Base-by-base conservation (phyloP, 2,888 invertebrate genomes). In the Abscondita cerata region DNA sequence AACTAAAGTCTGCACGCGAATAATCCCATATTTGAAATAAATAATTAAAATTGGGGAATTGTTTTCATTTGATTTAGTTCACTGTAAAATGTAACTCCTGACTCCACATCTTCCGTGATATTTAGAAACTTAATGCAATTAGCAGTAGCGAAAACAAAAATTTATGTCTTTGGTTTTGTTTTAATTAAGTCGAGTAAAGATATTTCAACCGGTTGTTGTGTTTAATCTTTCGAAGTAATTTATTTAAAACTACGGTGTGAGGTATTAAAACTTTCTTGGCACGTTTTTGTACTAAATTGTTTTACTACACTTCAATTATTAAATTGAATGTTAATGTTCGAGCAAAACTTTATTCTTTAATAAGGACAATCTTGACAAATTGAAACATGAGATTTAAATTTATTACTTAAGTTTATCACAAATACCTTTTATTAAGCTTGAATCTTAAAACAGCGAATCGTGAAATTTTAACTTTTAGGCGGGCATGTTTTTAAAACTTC, bases 121-220 rank as follows among this genome's bases (percentile, higher is more conserved):
- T 64, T 64, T 58, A 61, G 61, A 58, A 64, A 62, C 52, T 64
- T 64, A 54, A 60, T 64, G 56, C 61, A 64, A 64, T 64, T 64
- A 65, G 62, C 58, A 40, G 52, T 52, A 56, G 56, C 38, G 55
- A 61, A 61, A 61, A 61, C n/a, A n/a, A 61, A 61, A 61, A 61
- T 61, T 55, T 61, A 61, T 61, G 60, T 56, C 60, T 55, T 59
- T 48, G 60, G 55, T 61, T 61, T 61, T 55, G 55, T 61, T 61
- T 55, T 61, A 61, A 61, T 61, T 61, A 51, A 61, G 55, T 52
- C 52, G 55, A 61, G 60, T 55, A 41, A 47, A 55, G 41, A 61
- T 55, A 61, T 61, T 61, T 56, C 50, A 54, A 31, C 52, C 52
- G 60, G 44, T 52, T 55, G 55, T 55, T 55, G 55, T 47, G 46